A percentile compares a stretch with the other conserved stretches of the same genome.
Conservation (phyloP, 2,888 invertebrate genomes). For the Pheosia gnoma region DNA sequence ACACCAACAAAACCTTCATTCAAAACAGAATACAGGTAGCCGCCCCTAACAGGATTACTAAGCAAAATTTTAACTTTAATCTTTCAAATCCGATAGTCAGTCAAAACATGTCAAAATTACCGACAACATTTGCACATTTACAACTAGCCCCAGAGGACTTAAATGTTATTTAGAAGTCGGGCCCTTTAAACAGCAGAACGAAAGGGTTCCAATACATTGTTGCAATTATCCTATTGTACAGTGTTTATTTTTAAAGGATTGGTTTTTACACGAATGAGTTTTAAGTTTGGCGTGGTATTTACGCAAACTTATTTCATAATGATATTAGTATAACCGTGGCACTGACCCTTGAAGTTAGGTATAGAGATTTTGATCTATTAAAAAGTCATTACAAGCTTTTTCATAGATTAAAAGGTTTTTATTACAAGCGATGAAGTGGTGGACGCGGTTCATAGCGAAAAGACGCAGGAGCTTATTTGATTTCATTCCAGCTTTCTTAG, state of each 20-base stretch:
- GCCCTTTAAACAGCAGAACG: constrained; percentile 51
- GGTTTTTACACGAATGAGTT: constrained; percentile 11
- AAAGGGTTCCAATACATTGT: constrained; percentile 62
- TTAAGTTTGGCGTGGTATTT: constrained; percentile 10
- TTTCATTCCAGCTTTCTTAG: no score
- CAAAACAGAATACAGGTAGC: constrained; percentile 61
- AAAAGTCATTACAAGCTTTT: no score
- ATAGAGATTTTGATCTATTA: neutral
- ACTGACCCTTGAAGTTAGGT: neutral
- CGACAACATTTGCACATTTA: constrained; percentile 62
- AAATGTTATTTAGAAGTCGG: constrained; percentile 50
- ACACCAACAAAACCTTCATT: constrained; percentile 1
- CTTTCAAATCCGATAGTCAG: constrained; percentile 61
- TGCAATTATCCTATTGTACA: constrained; percentile 42
- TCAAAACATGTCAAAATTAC: constrained; percentile 77
- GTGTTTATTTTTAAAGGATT: constrained; percentile 42
- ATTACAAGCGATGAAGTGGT: neutral
- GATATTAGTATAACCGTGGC: no score
- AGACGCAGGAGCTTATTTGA: no score
- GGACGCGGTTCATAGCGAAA: neutral
- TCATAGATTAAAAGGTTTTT: no score
- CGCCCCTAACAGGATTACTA: constrained; percentile 59
- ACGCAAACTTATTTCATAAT: neutral
- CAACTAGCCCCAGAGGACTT: constrained; percentile 61
- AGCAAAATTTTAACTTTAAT: constrained; percentile 52